phyloP scores from a whole-genome alignment of 64 coral and sea anemone genomes.

The Acropora yongei region DNA sequence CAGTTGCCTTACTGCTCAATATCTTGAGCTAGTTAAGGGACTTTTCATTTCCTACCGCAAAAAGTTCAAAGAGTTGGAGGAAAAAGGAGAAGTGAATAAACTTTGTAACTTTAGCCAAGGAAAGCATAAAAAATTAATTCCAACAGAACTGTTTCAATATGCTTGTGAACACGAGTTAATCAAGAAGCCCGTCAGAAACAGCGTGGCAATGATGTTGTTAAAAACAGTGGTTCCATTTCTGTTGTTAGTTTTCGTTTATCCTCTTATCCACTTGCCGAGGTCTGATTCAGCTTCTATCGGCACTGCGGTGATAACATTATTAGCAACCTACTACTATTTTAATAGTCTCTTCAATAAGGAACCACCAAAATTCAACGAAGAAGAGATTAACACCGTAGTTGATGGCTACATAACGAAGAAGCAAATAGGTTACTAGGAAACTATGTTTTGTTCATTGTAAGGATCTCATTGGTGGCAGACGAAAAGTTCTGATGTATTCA shows the following conservation, averaged over 20 bases:
- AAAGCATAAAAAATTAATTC: constrained; percentile 2
- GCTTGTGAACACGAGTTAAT: neutral
- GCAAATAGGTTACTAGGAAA: no score
- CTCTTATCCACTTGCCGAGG: neutral
- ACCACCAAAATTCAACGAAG: neutral
- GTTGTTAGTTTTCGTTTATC: neutral
- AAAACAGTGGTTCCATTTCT: neutral
- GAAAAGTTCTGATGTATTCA: no score
- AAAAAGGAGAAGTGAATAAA: neutral
- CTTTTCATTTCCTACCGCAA: neutral
- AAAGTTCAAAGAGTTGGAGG: neutral
- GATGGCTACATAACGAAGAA: neutral
- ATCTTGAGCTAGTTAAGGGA: neutral
- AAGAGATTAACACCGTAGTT: neutral
- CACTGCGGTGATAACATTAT: neutral
- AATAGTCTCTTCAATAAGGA: neutral
- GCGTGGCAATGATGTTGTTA: neutral
- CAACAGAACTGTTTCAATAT: neutral
- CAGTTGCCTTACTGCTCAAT: neutral
- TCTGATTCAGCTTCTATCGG: no score
- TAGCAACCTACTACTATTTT: neutral
- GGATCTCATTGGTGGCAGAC: no score
- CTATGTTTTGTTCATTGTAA: no score
- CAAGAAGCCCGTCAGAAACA: neutral
- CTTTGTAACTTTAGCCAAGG: neutral